Evolutionary conservation across 2,888 invertebrate genomes (phyloP), one percentile per base, ranked within the genome.

Genomic region (Cordilura impudica): DNA sequence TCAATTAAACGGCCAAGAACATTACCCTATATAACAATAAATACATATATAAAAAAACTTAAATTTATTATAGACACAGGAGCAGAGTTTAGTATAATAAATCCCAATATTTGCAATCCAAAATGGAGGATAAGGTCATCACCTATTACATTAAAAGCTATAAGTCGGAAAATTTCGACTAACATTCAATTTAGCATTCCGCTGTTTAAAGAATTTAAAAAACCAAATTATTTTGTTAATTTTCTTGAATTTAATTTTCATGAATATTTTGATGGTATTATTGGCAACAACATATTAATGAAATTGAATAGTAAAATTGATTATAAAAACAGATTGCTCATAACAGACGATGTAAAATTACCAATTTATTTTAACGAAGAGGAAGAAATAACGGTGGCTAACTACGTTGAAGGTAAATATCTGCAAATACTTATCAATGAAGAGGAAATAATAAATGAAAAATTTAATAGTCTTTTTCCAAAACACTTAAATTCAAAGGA

Each of bases 281-380:
- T 78, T 54, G 58, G 58, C n/a, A 73, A 72, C 53, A 78, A 72
- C 49, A 71, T 77, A 65, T 65, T 71, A 47, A 39, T 7, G 51
- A 49, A 58, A 56, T 47, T 56, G 4, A 39, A n/a, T 29, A 23
- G 31, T 47, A 60, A 43, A 12, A 60, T 71, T 12, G 51, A 74
- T 39, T 66, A 56, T 49, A 54, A 58, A 12, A 43, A 43, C 14
- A 65, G 63, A 45, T 66, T 54, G 18, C 49, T 63, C 1, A 56
- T 43, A 16, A 54, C 54, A 18, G 47, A 35, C 23, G 58, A 56
- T 47, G 19, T 39, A 16, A n/a, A 43, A 19, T 5, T 21, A 14
- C 29, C 35, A 49, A 18, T 61, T 16, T 56, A 63, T 35, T 16
- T 72, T 8, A 54, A 72, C 14, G 45, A 45, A 18, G 53, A 45